phyloP scores from a whole-genome alignment of 64 coral and sea anemone species.

The Stichodactyla mertensii region DNA sequence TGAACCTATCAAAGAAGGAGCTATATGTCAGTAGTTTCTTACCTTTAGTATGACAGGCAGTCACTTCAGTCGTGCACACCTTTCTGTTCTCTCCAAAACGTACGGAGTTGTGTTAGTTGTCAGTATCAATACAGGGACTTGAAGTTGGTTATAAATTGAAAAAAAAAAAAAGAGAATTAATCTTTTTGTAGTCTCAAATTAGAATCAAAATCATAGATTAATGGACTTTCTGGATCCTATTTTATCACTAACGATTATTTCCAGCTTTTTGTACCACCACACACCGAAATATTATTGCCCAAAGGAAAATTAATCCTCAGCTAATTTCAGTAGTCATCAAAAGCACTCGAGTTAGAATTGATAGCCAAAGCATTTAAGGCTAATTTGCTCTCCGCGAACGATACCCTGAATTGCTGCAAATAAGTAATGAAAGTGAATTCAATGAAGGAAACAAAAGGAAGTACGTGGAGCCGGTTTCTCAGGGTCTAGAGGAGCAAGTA shows the following conservation, averaged over 20 bases:
- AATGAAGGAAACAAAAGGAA: neutral
- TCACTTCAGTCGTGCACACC: neutral
- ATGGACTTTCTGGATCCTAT: too few species aligned
- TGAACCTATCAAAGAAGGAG: neutral
- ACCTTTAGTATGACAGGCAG: neutral
- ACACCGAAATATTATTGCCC: neutral
- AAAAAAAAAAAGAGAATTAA: neutral
- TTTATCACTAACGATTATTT: too few species aligned
- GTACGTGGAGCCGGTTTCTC: neutral
- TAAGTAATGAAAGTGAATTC: neutral
- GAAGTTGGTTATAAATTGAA: neutral
- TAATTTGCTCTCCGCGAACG: neutral
- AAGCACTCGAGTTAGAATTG: neutral
- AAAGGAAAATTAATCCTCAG: neutral
- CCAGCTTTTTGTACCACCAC: too few species aligned
- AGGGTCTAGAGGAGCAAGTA: neutral
- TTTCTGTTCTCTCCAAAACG: neutral
- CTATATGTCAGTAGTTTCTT: neutral
- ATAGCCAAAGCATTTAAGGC: neutral
- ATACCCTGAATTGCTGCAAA: neutral
- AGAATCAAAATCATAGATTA: neutral
- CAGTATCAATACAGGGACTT: neutral
- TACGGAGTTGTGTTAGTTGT: neutral
- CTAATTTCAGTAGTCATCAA: neutral
- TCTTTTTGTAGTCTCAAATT: neutral